Conservation (phyloP, 2,113 vertebrate species). For the Stigmatopora nigra region DNA sequence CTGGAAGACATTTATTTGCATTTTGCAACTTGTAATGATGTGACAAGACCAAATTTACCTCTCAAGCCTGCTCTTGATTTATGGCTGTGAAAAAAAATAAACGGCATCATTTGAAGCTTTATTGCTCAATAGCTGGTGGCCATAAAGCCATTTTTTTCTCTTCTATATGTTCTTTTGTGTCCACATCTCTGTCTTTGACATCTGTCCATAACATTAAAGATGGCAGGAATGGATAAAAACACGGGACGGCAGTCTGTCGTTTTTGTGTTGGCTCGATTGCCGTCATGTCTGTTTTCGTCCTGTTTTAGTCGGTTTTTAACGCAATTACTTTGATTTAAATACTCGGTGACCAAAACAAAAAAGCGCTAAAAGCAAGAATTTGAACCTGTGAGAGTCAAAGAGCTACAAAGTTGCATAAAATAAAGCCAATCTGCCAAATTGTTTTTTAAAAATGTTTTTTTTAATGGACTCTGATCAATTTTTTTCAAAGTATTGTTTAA, state of each 20-base stretch:
- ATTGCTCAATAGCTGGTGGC: slow-evolving; percentile 15
- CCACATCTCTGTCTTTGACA: slow-evolving; percentile 16
- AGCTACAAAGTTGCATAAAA: no score
- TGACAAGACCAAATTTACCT: slow-evolving; percentile 15
- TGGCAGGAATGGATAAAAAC: slow-evolving; percentile 44
- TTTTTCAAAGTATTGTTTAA: no score
- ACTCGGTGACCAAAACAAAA: neutral
- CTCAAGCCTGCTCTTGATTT: slow-evolving; percentile 29
- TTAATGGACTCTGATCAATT: no score
- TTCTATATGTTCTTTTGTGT: slow-evolving; percentile 10
- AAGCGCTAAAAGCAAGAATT: neutral
- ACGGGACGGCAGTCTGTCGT: neutral
- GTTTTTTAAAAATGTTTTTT: no score
- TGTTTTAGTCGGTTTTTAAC: neutral
- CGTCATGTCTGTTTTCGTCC: slow-evolving; percentile 25
- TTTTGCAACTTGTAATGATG: slow-evolving; percentile 22
- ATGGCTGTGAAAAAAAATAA: slow-evolving; percentile 11
- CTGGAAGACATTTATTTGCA: slow-evolving; percentile 7
- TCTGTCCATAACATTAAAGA: slow-evolving; percentile 42
- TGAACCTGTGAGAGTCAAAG: no score
- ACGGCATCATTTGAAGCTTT: slow-evolving; percentile 17
- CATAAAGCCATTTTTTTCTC: slow-evolving; percentile 15
- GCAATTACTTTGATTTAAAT: slow-evolving; percentile 1
- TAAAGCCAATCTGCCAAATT: no score
- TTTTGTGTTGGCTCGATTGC: neutral